A percentile compares a stretch with the other conserved stretches of the same genome.
phyloP scores from a whole-genome alignment of 2,888 invertebrate genomes.

The Rhingia rostrata region DNA sequence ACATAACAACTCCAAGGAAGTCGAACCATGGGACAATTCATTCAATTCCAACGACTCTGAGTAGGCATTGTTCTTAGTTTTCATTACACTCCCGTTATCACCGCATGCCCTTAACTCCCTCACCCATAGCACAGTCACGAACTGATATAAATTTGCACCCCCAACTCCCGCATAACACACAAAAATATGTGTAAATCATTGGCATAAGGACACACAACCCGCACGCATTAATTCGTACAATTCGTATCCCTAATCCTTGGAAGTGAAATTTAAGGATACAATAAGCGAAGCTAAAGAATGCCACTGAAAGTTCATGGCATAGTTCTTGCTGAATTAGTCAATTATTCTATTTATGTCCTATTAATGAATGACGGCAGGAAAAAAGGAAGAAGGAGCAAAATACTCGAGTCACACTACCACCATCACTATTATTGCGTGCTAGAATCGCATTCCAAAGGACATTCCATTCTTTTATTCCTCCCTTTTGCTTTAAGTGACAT shows the following conservation, averaged over 20 bases:
- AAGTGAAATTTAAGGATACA: slow-evolving; percentile 43
- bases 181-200: slow-evolving; percentile 39
- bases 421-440: slow-evolving; percentile 66
- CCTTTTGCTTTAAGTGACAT: slow-evolving; percentile 41
- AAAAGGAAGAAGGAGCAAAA: not conserved
- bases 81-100: not conserved
- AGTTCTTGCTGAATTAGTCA: slow-evolving; percentile 71
- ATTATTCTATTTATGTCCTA: slow-evolving; percentile 69
- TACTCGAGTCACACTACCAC: slow-evolving; percentile 25
- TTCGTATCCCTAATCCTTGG: slow-evolving; percentile 33
- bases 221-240: slow-evolving; percentile 46
- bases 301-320: slow-evolving; percentile 55
- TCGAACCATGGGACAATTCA: too few species aligned
- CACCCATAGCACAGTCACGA: slow-evolving; percentile 21
- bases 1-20: too few species aligned
- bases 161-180: slow-evolving; percentile 7
- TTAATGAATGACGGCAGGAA: slow-evolving; percentile 59
- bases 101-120: slow-evolving; percentile 23
- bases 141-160: slow-evolving; percentile 42
- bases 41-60: too few species aligned
- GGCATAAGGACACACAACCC: slow-evolving; percentile 18
- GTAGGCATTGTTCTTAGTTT: not conserved
- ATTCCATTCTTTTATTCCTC: slow-evolving; percentile 55
- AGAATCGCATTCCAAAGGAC: slow-evolving; percentile 67
- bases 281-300: slow-evolving; percentile 46